These are phyloP conservation scores for Condylostylus longicornis DNA, from an alignment of 1,140 invertebrate species.

Conservation along the genomic window DNA sequence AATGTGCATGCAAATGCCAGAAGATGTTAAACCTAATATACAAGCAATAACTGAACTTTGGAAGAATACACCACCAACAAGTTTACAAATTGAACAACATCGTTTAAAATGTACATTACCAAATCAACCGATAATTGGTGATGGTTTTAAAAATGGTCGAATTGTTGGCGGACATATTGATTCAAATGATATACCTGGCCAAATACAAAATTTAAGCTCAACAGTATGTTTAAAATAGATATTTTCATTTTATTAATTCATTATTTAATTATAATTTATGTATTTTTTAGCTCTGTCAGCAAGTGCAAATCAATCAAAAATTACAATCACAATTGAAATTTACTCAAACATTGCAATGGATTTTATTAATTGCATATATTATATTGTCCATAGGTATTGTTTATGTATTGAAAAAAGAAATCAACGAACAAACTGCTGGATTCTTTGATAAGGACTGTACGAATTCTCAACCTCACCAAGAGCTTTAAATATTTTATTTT, in stretches of 20 bases:
- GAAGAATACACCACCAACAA: conserved; percentile 1
- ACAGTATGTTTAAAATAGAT: neutral
- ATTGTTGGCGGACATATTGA: neutral
- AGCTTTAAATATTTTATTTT: no score
- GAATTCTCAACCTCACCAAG: no score
- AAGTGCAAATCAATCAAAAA: neutral
- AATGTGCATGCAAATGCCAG: conserved; percentile 1
- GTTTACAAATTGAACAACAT: conserved; percentile 2
- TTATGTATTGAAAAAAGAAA: conserved; percentile 4
- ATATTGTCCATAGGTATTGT: conserved; percentile 1
- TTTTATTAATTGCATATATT: neutral
- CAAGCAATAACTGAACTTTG: conserved; percentile 2
- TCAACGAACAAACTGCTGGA: conserved; percentile 1
- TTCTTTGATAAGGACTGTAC: no score
- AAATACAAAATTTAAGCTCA: neutral
- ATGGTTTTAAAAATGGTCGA: neutral
- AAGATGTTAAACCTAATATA: neutral
- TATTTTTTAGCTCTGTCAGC: neutral
- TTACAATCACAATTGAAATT: conserved; percentile 1
- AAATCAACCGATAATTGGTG: neutral
- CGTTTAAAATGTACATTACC: conserved; percentile 1
- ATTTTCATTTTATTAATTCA: neutral
- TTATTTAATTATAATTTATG: neutral
- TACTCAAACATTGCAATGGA: conserved; percentile 3
- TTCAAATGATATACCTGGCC: neutral